Evolutionary conservation across 2,888 invertebrate genomes (phyloP).

Genomic region (Leptinotarsa juncta): DNA sequence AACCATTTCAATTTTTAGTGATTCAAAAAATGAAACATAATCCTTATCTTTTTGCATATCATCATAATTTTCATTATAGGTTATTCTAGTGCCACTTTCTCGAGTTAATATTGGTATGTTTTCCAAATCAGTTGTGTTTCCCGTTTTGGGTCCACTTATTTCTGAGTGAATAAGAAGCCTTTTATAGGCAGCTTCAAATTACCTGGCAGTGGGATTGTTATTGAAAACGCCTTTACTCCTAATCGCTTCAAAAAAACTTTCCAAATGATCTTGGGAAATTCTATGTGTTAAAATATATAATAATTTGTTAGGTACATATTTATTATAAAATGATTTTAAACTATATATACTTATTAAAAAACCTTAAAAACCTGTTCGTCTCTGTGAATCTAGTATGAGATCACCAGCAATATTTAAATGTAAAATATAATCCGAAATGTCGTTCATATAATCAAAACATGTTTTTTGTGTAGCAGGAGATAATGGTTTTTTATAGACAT

Average conservation of each 20-base stretch:
- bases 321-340: background rate
- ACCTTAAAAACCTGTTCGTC: background rate
- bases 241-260: background rate
- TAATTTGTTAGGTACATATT: background rate
- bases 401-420: background rate
- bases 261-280: conserved; percentile 1
- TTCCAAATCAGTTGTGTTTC: background rate
- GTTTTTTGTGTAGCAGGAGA: background rate
- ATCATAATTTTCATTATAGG: background rate
- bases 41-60: background rate
- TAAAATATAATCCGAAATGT: background rate
- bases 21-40: background rate
- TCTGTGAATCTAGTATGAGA: background rate
- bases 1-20: background rate
- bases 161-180: background rate
- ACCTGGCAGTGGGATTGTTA: background rate
- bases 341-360: background rate
- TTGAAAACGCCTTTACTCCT: background rate
- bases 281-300: background rate
- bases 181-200: conserved; percentile 4
- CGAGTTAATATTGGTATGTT: conserved; percentile 1
- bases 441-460: background rate
- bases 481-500: background rate
- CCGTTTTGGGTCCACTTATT: background rate
- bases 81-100: background rate